Evolutionary conservation across 2,888 invertebrate genomes (phyloP).

Genomic region (Epsilonema sp.): DNA sequence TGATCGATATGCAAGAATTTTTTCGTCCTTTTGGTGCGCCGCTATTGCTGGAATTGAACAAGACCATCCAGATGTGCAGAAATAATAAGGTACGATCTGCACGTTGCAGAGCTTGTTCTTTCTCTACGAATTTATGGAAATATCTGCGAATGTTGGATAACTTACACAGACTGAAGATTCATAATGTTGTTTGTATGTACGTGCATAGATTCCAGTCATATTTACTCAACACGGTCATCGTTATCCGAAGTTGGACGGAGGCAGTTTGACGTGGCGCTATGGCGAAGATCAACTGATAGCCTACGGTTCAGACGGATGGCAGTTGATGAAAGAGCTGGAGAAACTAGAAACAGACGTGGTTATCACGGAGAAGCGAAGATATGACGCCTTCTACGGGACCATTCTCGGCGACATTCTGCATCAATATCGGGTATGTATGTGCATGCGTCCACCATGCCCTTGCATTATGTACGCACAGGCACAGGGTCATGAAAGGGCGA

Average conservation of each 20-base stretch:
- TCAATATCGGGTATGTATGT: too few relatives aligned
- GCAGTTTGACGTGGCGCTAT: slow-evolving; percentile 3
- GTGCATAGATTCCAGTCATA: slow-evolving; percentile 7
- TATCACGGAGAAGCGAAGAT: slow-evolving; percentile 7
- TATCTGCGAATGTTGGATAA: too few relatives aligned
- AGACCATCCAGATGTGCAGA: background rate
- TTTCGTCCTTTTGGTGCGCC: background rate
- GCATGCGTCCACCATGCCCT: too few relatives aligned
- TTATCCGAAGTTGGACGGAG: slow-evolving; percentile 5
- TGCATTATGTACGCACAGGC: too few relatives aligned
- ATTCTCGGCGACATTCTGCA: slow-evolving; percentile 6
- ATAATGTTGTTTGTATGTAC: background rate
- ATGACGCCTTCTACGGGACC: slow-evolving; percentile 9
- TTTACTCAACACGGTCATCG: slow-evolving; percentile 9
- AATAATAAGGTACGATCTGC: background rate
- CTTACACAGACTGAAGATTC: too few relatives aligned
- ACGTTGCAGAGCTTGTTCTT: too few relatives aligned
- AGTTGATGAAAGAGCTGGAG: slow-evolving; percentile 3
- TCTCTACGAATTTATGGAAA: too few relatives aligned
- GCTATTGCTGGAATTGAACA: slow-evolving; percentile 4
- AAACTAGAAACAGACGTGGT: background rate
- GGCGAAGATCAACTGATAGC: background rate
- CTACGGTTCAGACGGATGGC: slow-evolving; percentile 5
- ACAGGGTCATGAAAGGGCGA: too few relatives aligned
- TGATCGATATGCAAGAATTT: slow-evolving; percentile 8